Conservation (phyloP, 2,113 vertebrate species). For the Ophiodon elongatus region DNA sequence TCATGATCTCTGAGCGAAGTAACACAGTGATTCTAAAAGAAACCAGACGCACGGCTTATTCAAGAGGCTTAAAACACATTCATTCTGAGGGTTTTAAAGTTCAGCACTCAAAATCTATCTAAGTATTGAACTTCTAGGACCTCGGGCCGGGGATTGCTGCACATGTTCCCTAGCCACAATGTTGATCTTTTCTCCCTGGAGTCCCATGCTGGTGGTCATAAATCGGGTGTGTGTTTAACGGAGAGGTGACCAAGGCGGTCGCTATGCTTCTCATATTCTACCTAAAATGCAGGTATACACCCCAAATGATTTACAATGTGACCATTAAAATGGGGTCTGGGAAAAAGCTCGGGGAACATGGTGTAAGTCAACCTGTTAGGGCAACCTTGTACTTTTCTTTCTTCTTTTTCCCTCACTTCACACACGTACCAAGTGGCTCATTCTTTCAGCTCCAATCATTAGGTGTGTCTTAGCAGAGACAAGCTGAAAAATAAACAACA, state of each 20-base stretch:
- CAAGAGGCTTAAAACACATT: conserved; percentile 47
- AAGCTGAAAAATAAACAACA: background rate
- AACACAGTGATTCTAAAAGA: conserved; percentile 79
- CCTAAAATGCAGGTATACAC: conserved; percentile 42
- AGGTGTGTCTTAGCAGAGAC: background rate
- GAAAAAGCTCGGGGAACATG: conserved; percentile 32
- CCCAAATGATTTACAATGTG: conserved; percentile 62
- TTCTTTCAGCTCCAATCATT: conserved; percentile 30
- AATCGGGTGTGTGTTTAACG: conserved; percentile 52
- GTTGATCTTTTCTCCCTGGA: conserved; percentile 74
- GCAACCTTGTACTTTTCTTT: background rate
- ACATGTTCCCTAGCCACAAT: conserved; percentile 81
- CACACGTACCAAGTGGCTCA: conserved; percentile 19
- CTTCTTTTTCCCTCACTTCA: conserved; percentile 5
- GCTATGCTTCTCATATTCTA: conserved; percentile 59
- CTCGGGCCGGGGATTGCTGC: conserved; percentile 8
- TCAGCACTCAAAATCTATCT: conserved; percentile 37
- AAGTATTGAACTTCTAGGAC: conserved; percentile 22
- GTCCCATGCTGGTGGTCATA: conserved; percentile 51
- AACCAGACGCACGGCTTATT: conserved; percentile 84
- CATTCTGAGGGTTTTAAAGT: conserved; percentile 24
- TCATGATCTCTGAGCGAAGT: conserved; percentile 62
- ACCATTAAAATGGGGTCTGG: conserved; percentile 45
- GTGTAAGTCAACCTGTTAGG: conserved; percentile 23
- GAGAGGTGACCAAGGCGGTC: conserved; percentile 36